phyloP scores from a whole-genome alignment of 2,797 vertebrate species.

The Melopsittacus undulatus region DNA sequence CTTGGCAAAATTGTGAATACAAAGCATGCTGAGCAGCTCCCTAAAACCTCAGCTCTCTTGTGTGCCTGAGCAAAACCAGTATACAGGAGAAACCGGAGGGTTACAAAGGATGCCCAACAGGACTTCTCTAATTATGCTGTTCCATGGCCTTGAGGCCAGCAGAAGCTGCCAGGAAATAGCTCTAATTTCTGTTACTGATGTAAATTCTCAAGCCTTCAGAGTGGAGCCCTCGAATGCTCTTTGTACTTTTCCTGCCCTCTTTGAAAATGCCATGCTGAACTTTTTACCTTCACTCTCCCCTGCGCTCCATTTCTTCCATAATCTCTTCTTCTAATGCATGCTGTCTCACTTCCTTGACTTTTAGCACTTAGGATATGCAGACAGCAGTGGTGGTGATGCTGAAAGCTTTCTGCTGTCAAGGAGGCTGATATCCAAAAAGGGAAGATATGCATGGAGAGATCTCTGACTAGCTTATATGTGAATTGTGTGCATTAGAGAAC shows the following conservation, averaged over 20 bases:
- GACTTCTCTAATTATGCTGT: not conserved
- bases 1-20: conserved; percentile 38
- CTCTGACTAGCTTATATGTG: not conserved
- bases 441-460: not conserved
- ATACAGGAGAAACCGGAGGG: not conserved
- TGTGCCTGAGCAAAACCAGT: not conserved
- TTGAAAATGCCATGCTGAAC: not conserved
- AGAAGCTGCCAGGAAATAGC: not conserved
- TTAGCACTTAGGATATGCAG: not conserved
- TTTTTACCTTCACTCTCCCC: not conserved
- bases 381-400: not conserved
- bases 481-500: not conserved
- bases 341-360: not conserved
- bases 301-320: not conserved
- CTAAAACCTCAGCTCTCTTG: not conserved
- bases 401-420: not conserved
- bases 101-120: conserved; percentile 13
- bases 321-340: not conserved
- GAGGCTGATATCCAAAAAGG: not conserved
- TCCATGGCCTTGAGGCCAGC: not conserved
- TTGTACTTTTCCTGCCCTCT: not conserved
- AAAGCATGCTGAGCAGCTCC: conserved; percentile 2
- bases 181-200: not conserved
- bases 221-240: not conserved
- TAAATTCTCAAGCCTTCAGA: not conserved